Percentiles rank a stretch among this genome's conserved stretches.
These are phyloP conservation scores for Ophiodon elongatus DNA, from an alignment of 2,113 vertebrate genomes.

Conservation along the genomic window DNA sequence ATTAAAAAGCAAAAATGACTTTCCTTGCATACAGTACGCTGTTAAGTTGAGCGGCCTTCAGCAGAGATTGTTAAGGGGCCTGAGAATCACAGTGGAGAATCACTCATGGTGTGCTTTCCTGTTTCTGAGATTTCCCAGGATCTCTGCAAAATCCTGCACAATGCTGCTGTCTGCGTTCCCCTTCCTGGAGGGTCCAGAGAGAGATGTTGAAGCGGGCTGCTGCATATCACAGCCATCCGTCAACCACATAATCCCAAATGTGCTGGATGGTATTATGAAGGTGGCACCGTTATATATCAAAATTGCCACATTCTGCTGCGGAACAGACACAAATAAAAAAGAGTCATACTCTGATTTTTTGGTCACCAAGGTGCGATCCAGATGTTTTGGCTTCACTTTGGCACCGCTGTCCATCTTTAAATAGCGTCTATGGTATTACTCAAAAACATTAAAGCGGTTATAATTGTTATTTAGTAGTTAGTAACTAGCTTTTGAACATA, in stretches of 20 bases:
- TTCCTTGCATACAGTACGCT: neutral
- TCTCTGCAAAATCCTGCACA: neutral
- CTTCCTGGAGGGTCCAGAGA: conserved; percentile 51
- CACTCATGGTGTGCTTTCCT: neutral
- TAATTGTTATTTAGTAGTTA: no score
- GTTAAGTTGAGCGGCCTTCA: neutral
- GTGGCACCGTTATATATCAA: conserved; percentile 40
- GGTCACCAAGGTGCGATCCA: neutral
- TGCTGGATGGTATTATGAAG: conserved; percentile 44
- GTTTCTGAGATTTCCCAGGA: conserved; percentile 10
- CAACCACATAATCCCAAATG: conserved; percentile 54
- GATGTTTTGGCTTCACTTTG: no score
- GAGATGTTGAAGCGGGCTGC: conserved; percentile 46
- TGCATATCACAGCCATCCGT: conserved; percentile 54
- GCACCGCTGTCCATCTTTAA: no score
- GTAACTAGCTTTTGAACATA: no score
- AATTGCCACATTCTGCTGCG: conserved; percentile 25
- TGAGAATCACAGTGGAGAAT: neutral
- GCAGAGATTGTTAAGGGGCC: neutral
- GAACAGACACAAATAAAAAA: conserved; percentile 34
- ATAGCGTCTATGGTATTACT: no score
- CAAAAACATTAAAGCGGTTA: no score
- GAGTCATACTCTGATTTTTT: neutral
- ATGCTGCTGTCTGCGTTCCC: conserved; percentile 20
- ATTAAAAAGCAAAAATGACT: neutral